Evolutionary conservation across 2,113 vertebrate species (phyloP).

Genomic region (Rhombomys opimus): DNA sequence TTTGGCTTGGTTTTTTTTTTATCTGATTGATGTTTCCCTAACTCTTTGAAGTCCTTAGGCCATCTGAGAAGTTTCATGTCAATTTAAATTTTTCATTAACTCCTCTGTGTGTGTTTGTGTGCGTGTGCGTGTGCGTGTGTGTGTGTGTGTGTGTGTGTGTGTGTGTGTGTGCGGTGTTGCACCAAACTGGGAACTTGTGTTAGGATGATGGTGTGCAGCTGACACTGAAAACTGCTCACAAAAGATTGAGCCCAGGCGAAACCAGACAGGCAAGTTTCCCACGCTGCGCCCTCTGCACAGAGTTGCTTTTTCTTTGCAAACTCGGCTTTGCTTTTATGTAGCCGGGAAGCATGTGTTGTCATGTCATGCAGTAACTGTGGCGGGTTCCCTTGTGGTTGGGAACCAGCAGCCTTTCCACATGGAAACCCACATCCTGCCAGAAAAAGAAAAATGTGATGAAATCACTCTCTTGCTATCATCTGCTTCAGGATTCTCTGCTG

Average conservation of each 20-base stretch:
- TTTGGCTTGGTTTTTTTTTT: not conserved
- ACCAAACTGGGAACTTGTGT: not conserved
- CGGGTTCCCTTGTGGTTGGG: conserved; percentile 28
- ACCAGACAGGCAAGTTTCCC: conserved; percentile 62
- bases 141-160: not conserved
- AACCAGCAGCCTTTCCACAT: not conserved
- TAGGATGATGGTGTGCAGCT: not conserved
- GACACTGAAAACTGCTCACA: conserved; percentile 36
- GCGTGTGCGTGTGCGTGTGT: not conserved
- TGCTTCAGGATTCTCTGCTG: not conserved
- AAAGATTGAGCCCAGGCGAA: conserved; percentile 46
- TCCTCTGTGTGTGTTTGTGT: not conserved
- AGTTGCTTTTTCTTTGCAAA: conserved; percentile 67
- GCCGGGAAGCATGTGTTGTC: conserved; percentile 7
- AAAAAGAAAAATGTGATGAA: not conserved
- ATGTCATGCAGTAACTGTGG: conserved; percentile 26
- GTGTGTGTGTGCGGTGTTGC: not conserved
- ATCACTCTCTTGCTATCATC: not conserved
- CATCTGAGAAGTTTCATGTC: conserved; percentile 53
- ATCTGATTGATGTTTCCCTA: conserved; percentile 66
- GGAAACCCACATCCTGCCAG: not conserved
- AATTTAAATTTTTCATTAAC: conserved; percentile 18
- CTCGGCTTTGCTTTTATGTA: conserved; percentile 57
- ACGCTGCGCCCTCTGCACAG: not conserved
- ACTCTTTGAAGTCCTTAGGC: conserved; percentile 67